phyloP scores from a whole-genome alignment of 2,113 vertebrate species.

The Tinamus guttatus region DNA sequence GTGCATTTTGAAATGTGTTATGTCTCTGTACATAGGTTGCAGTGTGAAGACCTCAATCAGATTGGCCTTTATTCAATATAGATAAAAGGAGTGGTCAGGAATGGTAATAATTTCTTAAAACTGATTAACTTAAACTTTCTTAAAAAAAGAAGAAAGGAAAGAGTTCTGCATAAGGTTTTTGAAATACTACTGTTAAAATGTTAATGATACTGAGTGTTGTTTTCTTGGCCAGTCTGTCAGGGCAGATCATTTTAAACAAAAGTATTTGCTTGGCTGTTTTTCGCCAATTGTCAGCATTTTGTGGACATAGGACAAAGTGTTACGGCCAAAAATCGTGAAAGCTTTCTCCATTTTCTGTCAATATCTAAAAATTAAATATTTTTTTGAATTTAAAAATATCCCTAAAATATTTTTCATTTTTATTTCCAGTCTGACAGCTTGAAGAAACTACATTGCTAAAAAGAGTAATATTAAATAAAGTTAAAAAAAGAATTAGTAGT shows the following conservation, averaged over 20 bases:
- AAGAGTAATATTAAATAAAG: not conserved
- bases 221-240: not conserved
- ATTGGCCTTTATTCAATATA: not conserved
- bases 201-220: not conserved
- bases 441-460: not conserved
- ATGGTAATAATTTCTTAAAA: not conserved
- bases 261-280: not conserved
- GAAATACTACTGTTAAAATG: not conserved
- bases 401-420: not conserved
- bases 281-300: not conserved
- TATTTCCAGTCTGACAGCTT: not conserved
- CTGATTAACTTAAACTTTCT: no score
- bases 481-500: not conserved
- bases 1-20: not conserved
- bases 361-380: not conserved
- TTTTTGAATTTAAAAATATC: fast-evolving
- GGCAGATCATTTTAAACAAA: not conserved
- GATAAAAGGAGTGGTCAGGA: not conserved
- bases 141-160: not conserved
- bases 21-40: not conserved
- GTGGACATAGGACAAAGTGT: not conserved
- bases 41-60: not conserved
- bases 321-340: not conserved
- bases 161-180: not conserved
- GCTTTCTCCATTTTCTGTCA: not conserved